Percentiles rank a stretch among this genome's conserved stretches.
phyloP scores from a whole-genome alignment of 2,113 vertebrate genomes.

The Scomber colias region DNA sequence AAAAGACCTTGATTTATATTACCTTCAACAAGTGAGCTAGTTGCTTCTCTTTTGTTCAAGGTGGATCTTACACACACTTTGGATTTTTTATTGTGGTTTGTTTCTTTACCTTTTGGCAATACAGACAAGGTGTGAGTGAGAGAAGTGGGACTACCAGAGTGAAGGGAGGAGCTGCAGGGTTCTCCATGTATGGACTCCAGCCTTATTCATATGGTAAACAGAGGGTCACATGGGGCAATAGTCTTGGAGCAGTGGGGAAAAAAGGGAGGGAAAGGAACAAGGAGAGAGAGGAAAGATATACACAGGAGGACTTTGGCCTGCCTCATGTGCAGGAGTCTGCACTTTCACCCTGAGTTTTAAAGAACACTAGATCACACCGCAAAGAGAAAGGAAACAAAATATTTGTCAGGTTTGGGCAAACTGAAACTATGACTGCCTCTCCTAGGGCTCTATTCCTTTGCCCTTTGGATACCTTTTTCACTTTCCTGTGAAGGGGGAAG shows the following conservation, averaged over 20 bases:
- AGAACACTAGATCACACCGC: slow-evolving; percentile 48
- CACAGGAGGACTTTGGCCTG: slow-evolving; percentile 66
- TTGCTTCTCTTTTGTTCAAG: not conserved
- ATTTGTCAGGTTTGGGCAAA: slow-evolving; percentile 25
- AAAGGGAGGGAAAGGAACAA: slow-evolving; percentile 65
- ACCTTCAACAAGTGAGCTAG: not conserved
- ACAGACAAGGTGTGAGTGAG: slow-evolving; percentile 58
- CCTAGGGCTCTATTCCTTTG: not conserved
- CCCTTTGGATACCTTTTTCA: not conserved
- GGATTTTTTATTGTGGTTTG: not conserved
- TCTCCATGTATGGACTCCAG: slow-evolving; percentile 42
- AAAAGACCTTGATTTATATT: not conserved
- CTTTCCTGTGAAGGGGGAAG: not conserved
- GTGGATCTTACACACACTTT: not conserved
- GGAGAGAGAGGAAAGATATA: slow-evolving; percentile 38
- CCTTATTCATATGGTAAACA: slow-evolving; percentile 73
- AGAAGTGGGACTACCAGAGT: slow-evolving; percentile 40
- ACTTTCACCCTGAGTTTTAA: slow-evolving; percentile 47
- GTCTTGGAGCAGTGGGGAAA: slow-evolving; percentile 36
- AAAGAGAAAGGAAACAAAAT: slow-evolving; percentile 36
- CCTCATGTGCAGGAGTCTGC: slow-evolving; percentile 47
- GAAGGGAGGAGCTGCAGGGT: slow-evolving; percentile 61
- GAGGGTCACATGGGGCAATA: slow-evolving; percentile 72
- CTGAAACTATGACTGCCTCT: slow-evolving; percentile 14
- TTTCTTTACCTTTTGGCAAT: slow-evolving; percentile 18